A percentile compares a stretch with the other conserved stretches of the same genome.
Conservation (phyloP, 2,113 vertebrate genomes). For the Lampris incognitus region DNA sequence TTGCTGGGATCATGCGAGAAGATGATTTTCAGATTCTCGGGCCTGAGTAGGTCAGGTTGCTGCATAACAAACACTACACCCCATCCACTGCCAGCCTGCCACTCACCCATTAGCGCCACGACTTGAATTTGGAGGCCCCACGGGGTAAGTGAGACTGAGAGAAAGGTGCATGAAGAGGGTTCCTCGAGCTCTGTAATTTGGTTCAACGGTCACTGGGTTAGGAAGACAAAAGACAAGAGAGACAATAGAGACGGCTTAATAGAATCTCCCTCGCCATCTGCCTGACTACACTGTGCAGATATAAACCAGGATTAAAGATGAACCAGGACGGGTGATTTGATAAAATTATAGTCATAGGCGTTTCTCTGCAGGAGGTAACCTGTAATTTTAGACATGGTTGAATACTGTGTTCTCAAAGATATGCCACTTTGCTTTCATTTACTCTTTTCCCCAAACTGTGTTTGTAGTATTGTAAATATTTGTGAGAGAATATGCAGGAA, state of each 20-base stretch:
- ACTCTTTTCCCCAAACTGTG: too few species aligned
- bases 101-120: too few species aligned
- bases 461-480: too few species aligned
- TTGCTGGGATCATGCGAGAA: too few species aligned
- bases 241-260: neutral
- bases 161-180: neutral
- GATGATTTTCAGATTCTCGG: too few species aligned
- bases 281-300: neutral
- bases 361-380: neutral
- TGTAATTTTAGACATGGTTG: neutral
- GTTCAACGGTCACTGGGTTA: constrained; percentile 12
- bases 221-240: neutral
- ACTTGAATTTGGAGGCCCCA: neutral
- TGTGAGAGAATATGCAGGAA: too few species aligned
- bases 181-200: neutral
- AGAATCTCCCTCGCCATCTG: neutral
- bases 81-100: too few species aligned
- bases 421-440: too few species aligned
- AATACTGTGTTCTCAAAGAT: neutral
- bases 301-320: neutral
- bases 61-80: too few species aligned
- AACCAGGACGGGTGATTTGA: too few species aligned
- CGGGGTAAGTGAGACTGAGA: neutral
- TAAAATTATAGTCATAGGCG: neutral
- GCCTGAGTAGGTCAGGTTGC: too few species aligned